Conservation (phyloP, 1,140 invertebrate species). For the Sarcophaga peregrina region DNA sequence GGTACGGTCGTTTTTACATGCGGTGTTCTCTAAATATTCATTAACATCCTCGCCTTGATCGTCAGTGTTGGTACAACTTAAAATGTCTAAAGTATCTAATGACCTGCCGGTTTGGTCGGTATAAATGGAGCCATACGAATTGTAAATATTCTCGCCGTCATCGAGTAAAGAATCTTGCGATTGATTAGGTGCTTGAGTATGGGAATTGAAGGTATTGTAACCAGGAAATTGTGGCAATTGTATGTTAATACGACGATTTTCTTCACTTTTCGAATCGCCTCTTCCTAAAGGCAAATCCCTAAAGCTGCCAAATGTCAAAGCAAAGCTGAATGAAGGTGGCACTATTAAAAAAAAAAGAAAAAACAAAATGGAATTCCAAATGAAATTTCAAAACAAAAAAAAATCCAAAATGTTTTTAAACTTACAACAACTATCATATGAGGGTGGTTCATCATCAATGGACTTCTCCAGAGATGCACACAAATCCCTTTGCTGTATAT, state of each 20-base stretch:
- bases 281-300: constrained; percentile 52
- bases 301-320: constrained; percentile 57
- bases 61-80: constrained; percentile 49
- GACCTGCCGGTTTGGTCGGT: constrained; percentile 59
- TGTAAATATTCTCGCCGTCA: constrained; percentile 45
- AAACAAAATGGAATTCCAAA: neutral
- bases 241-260: constrained; percentile 49
- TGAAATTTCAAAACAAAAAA: neutral
- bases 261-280: constrained; percentile 42
- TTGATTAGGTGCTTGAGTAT: constrained; percentile 52
- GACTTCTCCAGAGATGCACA: constrained; percentile 9
- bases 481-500: neutral
- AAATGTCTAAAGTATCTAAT: constrained; percentile 57
- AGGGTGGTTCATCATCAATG: constrained; percentile 59
- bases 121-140: constrained; percentile 54
- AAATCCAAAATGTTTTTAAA: neutral
- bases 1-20: no score
- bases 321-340: constrained; percentile 63
- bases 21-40: neutral
- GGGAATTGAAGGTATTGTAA: constrained; percentile 55
- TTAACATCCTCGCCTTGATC: constrained; percentile 21
- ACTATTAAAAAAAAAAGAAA: constrained; percentile 48
- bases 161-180: constrained; percentile 57
- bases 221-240: constrained; percentile 60
- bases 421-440: constrained; percentile 63